Evolutionary conservation across 2,113 vertebrate species (phyloP).

Genomic region (Balaeniceps rex): DNA sequence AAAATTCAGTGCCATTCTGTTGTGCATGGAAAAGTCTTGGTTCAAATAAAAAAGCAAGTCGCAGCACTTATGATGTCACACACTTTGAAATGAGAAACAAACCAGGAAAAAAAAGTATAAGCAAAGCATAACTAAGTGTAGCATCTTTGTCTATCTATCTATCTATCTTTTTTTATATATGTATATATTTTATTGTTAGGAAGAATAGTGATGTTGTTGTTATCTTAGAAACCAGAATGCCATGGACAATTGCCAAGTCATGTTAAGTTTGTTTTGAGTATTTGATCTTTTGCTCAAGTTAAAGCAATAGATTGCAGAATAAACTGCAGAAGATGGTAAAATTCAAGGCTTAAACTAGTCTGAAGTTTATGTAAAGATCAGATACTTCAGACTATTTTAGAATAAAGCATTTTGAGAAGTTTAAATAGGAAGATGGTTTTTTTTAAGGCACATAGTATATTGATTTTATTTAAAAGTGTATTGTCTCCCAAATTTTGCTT

Average conservation of each 20-base stretch:
- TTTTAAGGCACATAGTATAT: conserved; percentile 61
- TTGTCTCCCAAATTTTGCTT: conserved; percentile 71
- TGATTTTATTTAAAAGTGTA: conserved; percentile 65
- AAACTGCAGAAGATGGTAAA: conserved; percentile 48
- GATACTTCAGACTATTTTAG: conserved; percentile 68
- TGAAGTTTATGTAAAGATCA: conserved; percentile 70
- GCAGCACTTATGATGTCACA: conserved; percentile 73
- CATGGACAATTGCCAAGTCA: conserved; percentile 74
- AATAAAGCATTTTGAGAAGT: conserved; percentile 38
- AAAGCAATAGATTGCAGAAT: conserved; percentile 59
- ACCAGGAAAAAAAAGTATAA: conserved; percentile 9
- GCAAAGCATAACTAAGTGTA: conserved; percentile 49
- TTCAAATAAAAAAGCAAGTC: background rate
- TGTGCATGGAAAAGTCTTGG: background rate
- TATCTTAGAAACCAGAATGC: conserved; percentile 68
- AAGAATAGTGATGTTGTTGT: conserved; percentile 48
- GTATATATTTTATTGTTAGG: conserved; percentile 47
- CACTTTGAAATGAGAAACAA: conserved; percentile 62
- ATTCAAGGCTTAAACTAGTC: conserved; percentile 51
- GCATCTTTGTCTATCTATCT: conserved; percentile 22
- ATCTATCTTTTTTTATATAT: conserved; percentile 36
- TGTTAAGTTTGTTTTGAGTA: conserved; percentile 70
- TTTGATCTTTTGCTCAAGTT: conserved; percentile 67
- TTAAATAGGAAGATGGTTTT: conserved; percentile 66
- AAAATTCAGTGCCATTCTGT: background rate